These are phyloP conservation scores for Crepidodera aurea DNA, from an alignment of 2,888 invertebrate species.

Conservation along the genomic window DNA sequence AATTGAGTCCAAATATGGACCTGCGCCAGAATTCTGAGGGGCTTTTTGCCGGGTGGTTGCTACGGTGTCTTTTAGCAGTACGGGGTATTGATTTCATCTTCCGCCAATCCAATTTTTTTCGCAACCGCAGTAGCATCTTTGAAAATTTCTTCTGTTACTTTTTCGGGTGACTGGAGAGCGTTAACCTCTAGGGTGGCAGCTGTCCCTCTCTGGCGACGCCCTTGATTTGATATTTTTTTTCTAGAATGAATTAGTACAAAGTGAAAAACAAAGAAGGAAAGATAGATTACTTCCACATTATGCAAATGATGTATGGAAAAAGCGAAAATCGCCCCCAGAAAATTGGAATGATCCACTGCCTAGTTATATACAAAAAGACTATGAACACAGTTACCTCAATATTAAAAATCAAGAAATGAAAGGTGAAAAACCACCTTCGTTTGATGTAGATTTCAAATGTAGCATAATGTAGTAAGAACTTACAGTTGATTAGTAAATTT, in stretches of 20 bases:
- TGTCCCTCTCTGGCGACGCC: too few species aligned
- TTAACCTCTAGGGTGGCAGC: too few species aligned
- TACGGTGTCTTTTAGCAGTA: too few species aligned
- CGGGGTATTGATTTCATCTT: too few species aligned
- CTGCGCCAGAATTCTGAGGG: too few species aligned
- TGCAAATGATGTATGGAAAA: constrained; percentile 82
- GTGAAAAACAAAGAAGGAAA: constrained; percentile 73
- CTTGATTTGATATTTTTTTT: constrained; percentile 19
- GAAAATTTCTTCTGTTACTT: too few species aligned
- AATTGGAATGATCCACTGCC: constrained; percentile 87
- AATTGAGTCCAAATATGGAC: too few species aligned
- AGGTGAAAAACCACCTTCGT: constrained; percentile 55
- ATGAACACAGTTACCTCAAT: constrained; percentile 73
- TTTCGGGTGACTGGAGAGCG: too few species aligned
- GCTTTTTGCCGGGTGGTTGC: too few species aligned
- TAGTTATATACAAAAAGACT: constrained; percentile 73
- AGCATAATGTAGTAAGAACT: constrained; percentile 39
- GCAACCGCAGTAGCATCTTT: too few species aligned
- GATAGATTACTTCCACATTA: constrained; percentile 73
- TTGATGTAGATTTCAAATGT: constrained; percentile 43
- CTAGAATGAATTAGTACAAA: constrained; percentile 67
- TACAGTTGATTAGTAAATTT: neutral
- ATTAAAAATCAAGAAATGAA: constrained; percentile 70
- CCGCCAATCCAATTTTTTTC: too few species aligned
- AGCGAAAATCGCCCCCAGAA: constrained; percentile 75